A percentile compares a stretch with the other conserved stretches of the same genome.
Evolutionary conservation across 2,888 invertebrate genomes (phyloP).

Genomic region (Limnephilus marmoratus): DNA sequence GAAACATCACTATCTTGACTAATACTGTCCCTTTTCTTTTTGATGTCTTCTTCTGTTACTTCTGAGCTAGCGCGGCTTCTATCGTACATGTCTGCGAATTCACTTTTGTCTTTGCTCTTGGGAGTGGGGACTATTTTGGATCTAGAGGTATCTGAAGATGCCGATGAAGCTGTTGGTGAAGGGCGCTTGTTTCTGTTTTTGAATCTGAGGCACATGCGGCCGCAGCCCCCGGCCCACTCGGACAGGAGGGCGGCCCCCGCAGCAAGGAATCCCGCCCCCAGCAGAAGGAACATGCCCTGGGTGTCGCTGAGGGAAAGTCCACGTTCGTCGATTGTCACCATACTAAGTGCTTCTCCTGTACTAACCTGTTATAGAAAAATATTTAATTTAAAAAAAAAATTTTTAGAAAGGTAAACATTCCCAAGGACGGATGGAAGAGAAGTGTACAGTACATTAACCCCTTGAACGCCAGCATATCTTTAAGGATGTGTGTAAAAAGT

Average conservation of each 20-base stretch:
- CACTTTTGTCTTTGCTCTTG: constrained; percentile 57
- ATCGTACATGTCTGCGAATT: constrained; percentile 35
- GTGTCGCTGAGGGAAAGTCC: constrained; percentile 88
- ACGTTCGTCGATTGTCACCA: constrained; percentile 80
- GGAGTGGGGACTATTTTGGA: constrained; percentile 61
- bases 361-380: constrained; percentile 71
- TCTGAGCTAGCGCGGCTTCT: constrained; percentile 24
- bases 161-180: constrained; percentile 41
- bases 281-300: constrained; percentile 88
- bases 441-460: too few relatives aligned
- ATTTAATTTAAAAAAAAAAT: neutral
- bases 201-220: constrained; percentile 76
- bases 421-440: too few relatives aligned
- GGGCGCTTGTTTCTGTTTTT: constrained; percentile 63
- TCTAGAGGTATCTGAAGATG: constrained; percentile 37
- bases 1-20: constrained; percentile 27
- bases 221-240: constrained; percentile 85
- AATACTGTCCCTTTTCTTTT: constrained; percentile 14
- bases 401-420: too few relatives aligned
- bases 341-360: constrained; percentile 72
- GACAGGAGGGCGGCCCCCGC: constrained; percentile 81
- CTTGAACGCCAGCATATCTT: too few relatives aligned
- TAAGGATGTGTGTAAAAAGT: too few relatives aligned
- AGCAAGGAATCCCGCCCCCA: constrained; percentile 83
- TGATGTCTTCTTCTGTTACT: neutral